Evolutionary conservation across 2,113 vertebrate species (phyloP), one percentile per base, ranked within the genome.

Genomic region (Clarias batrachus): DNA sequence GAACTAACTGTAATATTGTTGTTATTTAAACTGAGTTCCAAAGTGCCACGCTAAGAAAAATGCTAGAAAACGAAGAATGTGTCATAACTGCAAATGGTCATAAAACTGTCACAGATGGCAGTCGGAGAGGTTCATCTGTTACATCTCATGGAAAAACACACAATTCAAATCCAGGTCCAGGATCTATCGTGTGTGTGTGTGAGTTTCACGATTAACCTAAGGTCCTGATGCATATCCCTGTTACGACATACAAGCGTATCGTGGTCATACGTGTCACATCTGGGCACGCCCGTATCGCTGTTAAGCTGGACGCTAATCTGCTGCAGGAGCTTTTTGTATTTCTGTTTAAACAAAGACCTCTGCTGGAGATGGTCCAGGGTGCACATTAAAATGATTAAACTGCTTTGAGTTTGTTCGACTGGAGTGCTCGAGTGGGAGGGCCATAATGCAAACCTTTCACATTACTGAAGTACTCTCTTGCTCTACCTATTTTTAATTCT

Each of bases 341-440:
- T 85, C 87, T 87, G 89, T 90, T 90, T 90, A 87, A 91, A 89
- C 88, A 90, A 85, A 90, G 87, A 89, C 77, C 88, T 87, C 59
- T 17, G 68, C 57, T 83, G 88, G 86, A 89, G 81, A 88, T 65
- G 84, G 86, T 90, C 87, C 89, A 90, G 91, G 65, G 37, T 87
- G 84, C 88, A 89, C 90, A 91, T 91, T 91, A 90, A 80, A 84
- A 88, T 91, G 87, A 90, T 91, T 90, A 91, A 90, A 89, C 82
- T 66, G 30, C 85, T 63, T 63, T 19, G 82, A 66, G 87, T 82
- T 81, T 83, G n/a, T 81, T 65, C 4, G 12, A 82, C 81, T 86
- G 74, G 86, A 86, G 82, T 62, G 84, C 86, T 89, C 70, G 52
- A 37, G 71, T 59, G 41, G 27, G n/a, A 56, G 81, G 66, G 85